These are phyloP conservation scores for Drosophila subpulchrella DNA, from an alignment of 1,140 invertebrate genomes.

Conservation along the genomic window DNA sequence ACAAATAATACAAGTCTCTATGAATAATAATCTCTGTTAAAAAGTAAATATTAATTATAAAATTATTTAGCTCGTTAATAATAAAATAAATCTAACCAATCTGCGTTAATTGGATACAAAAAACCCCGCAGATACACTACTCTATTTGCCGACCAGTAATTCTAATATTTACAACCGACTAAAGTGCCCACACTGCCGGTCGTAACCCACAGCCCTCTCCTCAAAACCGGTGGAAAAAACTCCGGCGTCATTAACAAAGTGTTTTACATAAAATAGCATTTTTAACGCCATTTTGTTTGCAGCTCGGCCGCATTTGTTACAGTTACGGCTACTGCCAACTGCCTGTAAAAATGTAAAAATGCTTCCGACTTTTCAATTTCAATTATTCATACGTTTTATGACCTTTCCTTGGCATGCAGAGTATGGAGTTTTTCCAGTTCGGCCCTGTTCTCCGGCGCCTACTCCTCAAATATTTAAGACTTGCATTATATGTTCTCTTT, in stretches of 20 bases:
- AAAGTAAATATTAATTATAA: too few relatives aligned
- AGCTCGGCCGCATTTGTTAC: conserved; percentile 48
- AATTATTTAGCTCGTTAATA: too few relatives aligned
- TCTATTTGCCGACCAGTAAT: neutral
- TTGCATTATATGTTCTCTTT: conserved; percentile 66
- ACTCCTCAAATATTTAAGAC: conserved; percentile 79
- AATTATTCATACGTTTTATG: conserved; percentile 82
- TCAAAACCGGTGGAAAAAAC: neutral
- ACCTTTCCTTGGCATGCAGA: conserved; percentile 75
- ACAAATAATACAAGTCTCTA: too few relatives aligned
- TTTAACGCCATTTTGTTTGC: conserved; percentile 75
- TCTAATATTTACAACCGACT: conserved; percentile 3
- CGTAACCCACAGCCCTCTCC: conserved; percentile 19
- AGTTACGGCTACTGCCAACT: conserved; percentile 28
- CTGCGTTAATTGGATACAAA: neutral
- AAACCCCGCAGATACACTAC: neutral
- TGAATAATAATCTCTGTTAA: too few relatives aligned
- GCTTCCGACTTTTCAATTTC: conserved; percentile 81
- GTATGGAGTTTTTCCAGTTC: conserved; percentile 11
- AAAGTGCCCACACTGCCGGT: conserved; percentile 25
- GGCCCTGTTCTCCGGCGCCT: conserved; percentile 39
- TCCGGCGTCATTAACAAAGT: conserved; percentile 70
- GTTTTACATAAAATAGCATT: conserved; percentile 78
- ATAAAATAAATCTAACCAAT: neutral
- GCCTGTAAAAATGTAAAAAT: conserved; percentile 71